Base-by-base conservation (phyloP, 1,140 invertebrate species). In the Drosophila athabasca region DNA sequence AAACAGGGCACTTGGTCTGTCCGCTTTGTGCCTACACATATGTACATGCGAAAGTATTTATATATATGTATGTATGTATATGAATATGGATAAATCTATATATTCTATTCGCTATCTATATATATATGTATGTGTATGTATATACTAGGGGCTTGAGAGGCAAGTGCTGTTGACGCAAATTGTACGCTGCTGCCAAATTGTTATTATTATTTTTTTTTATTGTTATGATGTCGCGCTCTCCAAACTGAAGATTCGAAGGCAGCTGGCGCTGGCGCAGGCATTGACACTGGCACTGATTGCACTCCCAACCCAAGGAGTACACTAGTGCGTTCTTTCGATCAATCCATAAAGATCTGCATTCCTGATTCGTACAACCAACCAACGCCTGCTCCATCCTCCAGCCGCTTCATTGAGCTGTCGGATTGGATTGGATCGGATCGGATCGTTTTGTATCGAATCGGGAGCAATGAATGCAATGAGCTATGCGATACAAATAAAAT, bases 111-210 rank as follows among this genome's bases (percentile, higher is more conserved):
- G 24, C 24, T 5, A 26, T 39, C 4, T 52, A 54, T 46, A 15
- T 62, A 58, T 31, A 2, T 44, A 6, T 1, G 46, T 31, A 5
- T 44, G 2, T 24, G 3, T 24, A 24, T 2, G 2, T 19, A 59
- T 49, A 70, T 73, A 49, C 60, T 74, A 74, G 61, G 58, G 35
- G 70, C 51, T 41, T 55, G 43, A 17, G 29, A 24, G 67, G 45
- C 65, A 57, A 70, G 52, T 69, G 52, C 72, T 66, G 62, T 59
- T 76, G 72, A 76, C 72, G 72, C 72, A 76, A 75, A 75, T 60
- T 59, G 71, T 44, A 64, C 51, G 52, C 62, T 43, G n/a, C 29
- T 51, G 71, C 72, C 62, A 76, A 76, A 75, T 67, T 54, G 50
- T 41, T 44, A 66, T 74, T 75, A 75, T 75, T 73, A 45, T 53